phyloP scores from a whole-genome alignment of 1,140 invertebrate genomes.

The Trichoplusia ni region DNA sequence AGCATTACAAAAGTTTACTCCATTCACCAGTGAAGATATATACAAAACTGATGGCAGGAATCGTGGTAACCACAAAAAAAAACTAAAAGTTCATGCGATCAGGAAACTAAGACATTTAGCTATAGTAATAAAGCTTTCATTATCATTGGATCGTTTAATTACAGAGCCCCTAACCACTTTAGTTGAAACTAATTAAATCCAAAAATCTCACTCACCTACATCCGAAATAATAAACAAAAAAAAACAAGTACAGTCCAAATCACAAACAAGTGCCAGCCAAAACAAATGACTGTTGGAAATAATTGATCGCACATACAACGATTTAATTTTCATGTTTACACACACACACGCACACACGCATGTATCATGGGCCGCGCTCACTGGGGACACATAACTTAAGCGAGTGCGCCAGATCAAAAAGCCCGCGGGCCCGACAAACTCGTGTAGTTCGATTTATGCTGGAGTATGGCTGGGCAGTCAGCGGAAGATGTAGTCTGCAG shows the following conservation, averaged over 20 bases:
- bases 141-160: too few species aligned
- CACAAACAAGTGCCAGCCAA: not conserved
- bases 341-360: constrained; percentile 40
- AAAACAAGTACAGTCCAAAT: not conserved
- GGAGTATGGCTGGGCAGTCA: not conserved
- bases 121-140: too few species aligned
- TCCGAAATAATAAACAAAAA: too few species aligned
- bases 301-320: constrained; percentile 2
- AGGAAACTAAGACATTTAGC: too few species aligned
- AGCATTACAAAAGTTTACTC: too few species aligned
- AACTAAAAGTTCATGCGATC: too few species aligned
- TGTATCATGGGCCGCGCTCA: constrained; percentile 55
- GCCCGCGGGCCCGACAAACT: constrained; percentile 55
- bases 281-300: not conserved
- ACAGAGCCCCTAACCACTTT: too few species aligned
- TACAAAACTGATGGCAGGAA: too few species aligned
- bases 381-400: constrained; percentile 74
- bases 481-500: not conserved
- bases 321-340: constrained; percentile 12
- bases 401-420: constrained; percentile 66
- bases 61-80: too few species aligned
- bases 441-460: constrained; percentile 59
- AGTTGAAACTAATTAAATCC: too few species aligned
- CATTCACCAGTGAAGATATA: too few species aligned
- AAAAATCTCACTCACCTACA: too few species aligned